These are phyloP conservation scores for Sitta carolinensis DNA, from an alignment of 2,797 vertebrate species.

Conservation along the genomic window DNA sequence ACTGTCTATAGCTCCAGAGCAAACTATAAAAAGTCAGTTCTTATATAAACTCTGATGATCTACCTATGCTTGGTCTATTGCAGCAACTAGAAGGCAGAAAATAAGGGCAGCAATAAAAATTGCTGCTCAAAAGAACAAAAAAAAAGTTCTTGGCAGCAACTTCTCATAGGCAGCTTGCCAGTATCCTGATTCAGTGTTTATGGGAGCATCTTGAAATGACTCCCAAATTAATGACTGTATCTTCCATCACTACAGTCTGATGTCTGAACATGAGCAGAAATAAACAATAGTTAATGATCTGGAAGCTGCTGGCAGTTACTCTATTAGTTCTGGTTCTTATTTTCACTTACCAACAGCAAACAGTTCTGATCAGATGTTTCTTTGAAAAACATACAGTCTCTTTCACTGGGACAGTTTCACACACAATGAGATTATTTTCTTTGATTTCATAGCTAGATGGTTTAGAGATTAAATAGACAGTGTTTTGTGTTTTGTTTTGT, in stretches of 20 bases:
- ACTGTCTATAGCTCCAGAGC: not conserved
- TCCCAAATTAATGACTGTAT: conserved; percentile 70
- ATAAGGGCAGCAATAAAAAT: conserved; percentile 68
- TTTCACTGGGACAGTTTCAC: not conserved
- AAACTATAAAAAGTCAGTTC: not conserved
- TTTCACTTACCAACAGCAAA: conserved; percentile 54
- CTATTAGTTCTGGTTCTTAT: conserved; percentile 64
- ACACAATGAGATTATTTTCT: not conserved
- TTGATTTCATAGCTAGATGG: not conserved
- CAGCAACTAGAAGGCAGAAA: conserved; percentile 74
- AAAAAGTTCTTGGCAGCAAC: conserved; percentile 65
- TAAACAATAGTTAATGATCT: conserved; percentile 73
- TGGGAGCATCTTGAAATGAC: conserved; percentile 85
- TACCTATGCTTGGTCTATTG: not conserved
- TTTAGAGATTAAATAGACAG: not conserved
- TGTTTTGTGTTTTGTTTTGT: not conserved
- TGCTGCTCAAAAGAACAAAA: conserved; percentile 37
- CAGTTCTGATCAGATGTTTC: conserved; percentile 62
- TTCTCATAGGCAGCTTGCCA: conserved; percentile 81
- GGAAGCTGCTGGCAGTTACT: conserved; percentile 66
- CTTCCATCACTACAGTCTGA: conserved; percentile 62
- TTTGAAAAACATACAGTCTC: conserved; percentile 18
- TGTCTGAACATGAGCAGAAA: conserved; percentile 70
- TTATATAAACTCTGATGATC: not conserved
- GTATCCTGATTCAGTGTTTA: conserved; percentile 82